These are phyloP conservation scores for Umimayanthus chanpuru DNA, from an alignment of 92 coral and sea anemone species.

Conservation along the genomic window DNA sequence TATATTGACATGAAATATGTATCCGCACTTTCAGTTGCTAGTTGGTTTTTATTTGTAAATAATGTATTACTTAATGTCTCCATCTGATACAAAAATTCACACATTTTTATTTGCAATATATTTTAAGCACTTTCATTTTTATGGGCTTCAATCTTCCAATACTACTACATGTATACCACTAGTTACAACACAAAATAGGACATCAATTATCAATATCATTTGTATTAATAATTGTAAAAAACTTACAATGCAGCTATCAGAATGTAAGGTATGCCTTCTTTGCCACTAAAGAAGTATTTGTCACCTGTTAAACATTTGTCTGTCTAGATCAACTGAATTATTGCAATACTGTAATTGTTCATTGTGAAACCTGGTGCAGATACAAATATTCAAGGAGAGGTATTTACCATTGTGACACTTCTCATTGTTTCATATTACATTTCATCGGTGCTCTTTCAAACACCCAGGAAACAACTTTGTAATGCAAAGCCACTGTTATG, in stretches of 20 bases:
- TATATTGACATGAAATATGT: background rate
- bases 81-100: background rate
- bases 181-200: background rate
- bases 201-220: too few species aligned
- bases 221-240: background rate
- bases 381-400: background rate
- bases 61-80: background rate
- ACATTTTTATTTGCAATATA: background rate
- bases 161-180: background rate
- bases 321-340: background rate
- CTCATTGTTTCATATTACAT: background rate
- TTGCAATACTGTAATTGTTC: background rate
- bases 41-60: too few species aligned
- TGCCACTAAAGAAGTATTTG: background rate
- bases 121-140: background rate
- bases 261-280: background rate
- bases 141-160: background rate
- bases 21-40: background rate
- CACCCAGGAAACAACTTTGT: background rate
- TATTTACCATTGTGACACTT: too few species aligned
- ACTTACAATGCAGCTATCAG: too few species aligned
- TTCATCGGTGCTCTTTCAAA: background rate
- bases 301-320: too few species aligned
- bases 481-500: too few species aligned
- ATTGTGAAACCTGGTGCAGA: too few species aligned